Percentiles rank a stretch among this genome's conserved stretches.
Conservation (phyloP, 2,113 vertebrate genomes). For the Festucalex cinctus region DNA sequence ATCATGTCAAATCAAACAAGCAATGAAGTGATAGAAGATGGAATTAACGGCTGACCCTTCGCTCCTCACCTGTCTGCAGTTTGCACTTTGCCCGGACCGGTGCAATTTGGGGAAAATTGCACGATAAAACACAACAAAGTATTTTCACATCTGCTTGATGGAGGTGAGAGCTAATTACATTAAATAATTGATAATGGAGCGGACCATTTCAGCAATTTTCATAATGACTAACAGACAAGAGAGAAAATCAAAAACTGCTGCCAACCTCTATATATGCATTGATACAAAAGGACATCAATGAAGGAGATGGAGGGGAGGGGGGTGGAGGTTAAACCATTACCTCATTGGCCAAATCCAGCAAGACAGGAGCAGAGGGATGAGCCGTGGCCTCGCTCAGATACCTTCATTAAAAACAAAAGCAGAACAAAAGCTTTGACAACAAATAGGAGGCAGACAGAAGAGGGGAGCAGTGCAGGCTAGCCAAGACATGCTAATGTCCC, state of each 20-base stretch:
- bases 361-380: slow-evolving; percentile 82
- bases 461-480: slow-evolving; percentile 73
- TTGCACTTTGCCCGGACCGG: slow-evolving; percentile 58
- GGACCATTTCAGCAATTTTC: slow-evolving; percentile 85
- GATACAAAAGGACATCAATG: slow-evolving; percentile 38
- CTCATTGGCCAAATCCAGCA: slow-evolving; percentile 94
- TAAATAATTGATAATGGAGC: slow-evolving; percentile 87
- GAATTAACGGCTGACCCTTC: slow-evolving; percentile 62
- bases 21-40: slow-evolving; percentile 61
- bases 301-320: slow-evolving; percentile 12
- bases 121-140: slow-evolving; percentile 69
- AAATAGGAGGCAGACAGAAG: slow-evolving; percentile 73
- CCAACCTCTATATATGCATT: slow-evolving; percentile 49
- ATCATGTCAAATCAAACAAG: slow-evolving; percentile 21
- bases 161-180: slow-evolving; percentile 79
- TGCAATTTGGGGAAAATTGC: slow-evolving; percentile 73
- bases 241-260: slow-evolving; percentile 62
- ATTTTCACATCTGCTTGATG: slow-evolving; percentile 77
- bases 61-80: slow-evolving; percentile 66
- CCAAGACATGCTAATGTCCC: slow-evolving; percentile 75
- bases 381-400: slow-evolving; percentile 82
- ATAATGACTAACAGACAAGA: slow-evolving; percentile 83
- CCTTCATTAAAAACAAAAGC: slow-evolving; percentile 77
- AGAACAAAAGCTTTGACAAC: slow-evolving; percentile 59
- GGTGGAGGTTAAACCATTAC: slow-evolving; percentile 72